These are phyloP conservation scores for Pemphredon lugubris DNA, from an alignment of 2,888 invertebrate species.

Conservation along the genomic window DNA sequence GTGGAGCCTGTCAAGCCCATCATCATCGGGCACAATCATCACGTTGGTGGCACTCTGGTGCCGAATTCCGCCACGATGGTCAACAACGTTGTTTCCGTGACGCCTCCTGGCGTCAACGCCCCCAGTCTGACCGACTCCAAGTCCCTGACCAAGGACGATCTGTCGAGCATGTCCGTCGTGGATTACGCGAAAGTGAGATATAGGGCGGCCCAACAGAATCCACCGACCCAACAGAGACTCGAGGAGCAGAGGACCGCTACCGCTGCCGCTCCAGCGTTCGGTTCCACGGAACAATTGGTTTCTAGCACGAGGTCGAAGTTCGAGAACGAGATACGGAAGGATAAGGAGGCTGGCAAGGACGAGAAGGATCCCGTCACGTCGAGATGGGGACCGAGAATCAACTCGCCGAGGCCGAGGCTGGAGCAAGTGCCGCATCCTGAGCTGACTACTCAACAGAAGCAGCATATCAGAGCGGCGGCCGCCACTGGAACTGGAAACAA, in stretches of 20 bases:
- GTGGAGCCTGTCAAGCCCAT: slow-evolving; percentile 74
- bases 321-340: slow-evolving; percentile 65
- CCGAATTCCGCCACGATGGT: slow-evolving; percentile 62
- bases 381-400: slow-evolving; percentile 80
- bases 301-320: slow-evolving; percentile 73
- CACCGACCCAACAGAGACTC: slow-evolving; percentile 79
- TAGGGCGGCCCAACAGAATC: slow-evolving; percentile 83
- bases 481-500: slow-evolving; percentile 82
- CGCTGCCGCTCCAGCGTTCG: slow-evolving; percentile 68
- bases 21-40: slow-evolving; percentile 64
- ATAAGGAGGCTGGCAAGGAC: slow-evolving; percentile 65
- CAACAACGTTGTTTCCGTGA: slow-evolving; percentile 48
- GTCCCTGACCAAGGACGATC: slow-evolving; percentile 70
- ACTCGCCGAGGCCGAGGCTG: slow-evolving; percentile 73
- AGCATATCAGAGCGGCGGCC: slow-evolving; percentile 81
- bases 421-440: slow-evolving; percentile 86
- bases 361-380: slow-evolving; percentile 71
- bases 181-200: slow-evolving; percentile 87
- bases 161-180: slow-evolving; percentile 82
- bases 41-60: slow-evolving; percentile 39
- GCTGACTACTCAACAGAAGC: slow-evolving; percentile 84
- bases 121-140: slow-evolving; percentile 48
- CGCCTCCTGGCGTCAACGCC: slow-evolving; percentile 2
- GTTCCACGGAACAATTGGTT: slow-evolving; percentile 62
- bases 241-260: slow-evolving; percentile 81